Evolutionary conservation across 2,888 invertebrate genomes (phyloP), one percentile per base, ranked within the genome.

Genomic region (Aspidiotus rigidus): DNA sequence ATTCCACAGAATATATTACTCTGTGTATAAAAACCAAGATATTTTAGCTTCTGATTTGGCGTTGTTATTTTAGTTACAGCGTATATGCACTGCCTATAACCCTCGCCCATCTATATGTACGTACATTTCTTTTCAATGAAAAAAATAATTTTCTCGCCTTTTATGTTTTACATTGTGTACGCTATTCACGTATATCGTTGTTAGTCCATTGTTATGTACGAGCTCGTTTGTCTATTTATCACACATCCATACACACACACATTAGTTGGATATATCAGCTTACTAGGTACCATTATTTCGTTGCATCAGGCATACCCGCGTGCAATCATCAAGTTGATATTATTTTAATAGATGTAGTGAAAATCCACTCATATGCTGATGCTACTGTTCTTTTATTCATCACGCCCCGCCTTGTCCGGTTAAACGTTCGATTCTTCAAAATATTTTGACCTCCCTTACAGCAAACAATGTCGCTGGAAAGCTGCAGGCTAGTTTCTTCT

Each of bases 31-130:
- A 64, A 64, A 57, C 64, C 40, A 57, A 64, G 64, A 64, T 64
- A 55, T 56, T 64, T 64, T 57, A 64, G 64, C 64, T 64, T 64
- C 64, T 64, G 64, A 57, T 64, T 64, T 64, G 64, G 64, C 42
- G 64, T 64, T 64, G 64, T 64, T 64, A 64, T 64, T 57, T 56
- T 64, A 40, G 64, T 64, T 64, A 64, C 64, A 64, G 57, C 28
- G 28, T 28, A 28, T 28, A 28, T 28, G 28, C 28, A 28, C 28
- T 28, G 28, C 57, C 64, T 28, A 57, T 64, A 64, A 64, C 64
- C 64, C 64, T 64, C 64, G 57, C 57, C 64, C 57, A 10, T 11
- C 41, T 28, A 28, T 28, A 28, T 28, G 28, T 28, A 28, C 28
- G 39, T 64, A 57, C 44, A 56, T 64, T 64, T 64, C 64, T 64